A percentile compares a stretch with the other conserved stretches of the same genome.
Evolutionary conservation across 2,797 vertebrate species (phyloP).

Genomic region (Labeo calbasu): DNA sequence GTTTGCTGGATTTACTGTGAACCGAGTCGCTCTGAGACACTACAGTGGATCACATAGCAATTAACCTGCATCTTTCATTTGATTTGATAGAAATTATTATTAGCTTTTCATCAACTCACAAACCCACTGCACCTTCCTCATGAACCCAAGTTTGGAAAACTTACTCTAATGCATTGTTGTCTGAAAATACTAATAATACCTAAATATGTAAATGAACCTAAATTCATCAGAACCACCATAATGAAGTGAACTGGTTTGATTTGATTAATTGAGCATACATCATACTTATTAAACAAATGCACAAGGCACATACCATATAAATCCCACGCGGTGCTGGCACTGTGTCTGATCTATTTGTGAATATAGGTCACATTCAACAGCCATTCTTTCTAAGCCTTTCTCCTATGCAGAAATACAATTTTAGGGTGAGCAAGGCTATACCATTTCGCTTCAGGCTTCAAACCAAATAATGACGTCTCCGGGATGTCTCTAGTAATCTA

Average conservation of each 20-base stretch:
- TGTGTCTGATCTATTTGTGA: conserved; percentile 53
- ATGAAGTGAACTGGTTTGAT: background rate
- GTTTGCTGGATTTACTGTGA: background rate
- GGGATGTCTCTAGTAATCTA: conserved; percentile 57
- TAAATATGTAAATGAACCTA: conserved; percentile 3
- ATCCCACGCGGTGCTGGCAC: background rate
- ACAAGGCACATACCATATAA: conserved; percentile 19
- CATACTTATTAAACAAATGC: conserved; percentile 18
- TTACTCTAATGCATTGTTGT: background rate
- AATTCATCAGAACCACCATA: background rate
- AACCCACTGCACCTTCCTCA: background rate
- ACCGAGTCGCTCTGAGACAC: background rate
- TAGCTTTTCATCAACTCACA: background rate
- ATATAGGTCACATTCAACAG: conserved; percentile 57
- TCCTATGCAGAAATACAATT: conserved; percentile 41
- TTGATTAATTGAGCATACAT: background rate
- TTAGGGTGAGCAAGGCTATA: conserved; percentile 34
- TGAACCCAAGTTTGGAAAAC: background rate
- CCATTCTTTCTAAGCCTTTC: conserved; percentile 31
- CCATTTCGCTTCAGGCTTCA: conserved; percentile 42
- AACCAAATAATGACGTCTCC: conserved; percentile 45
- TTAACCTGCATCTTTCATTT: background rate
- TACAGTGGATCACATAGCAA: background rate
- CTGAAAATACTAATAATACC: background rate
- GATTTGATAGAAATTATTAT: background rate